Evolutionary conservation across 2,797 vertebrate species (phyloP).

Genomic region (Zenarchopterus dispar): DNA sequence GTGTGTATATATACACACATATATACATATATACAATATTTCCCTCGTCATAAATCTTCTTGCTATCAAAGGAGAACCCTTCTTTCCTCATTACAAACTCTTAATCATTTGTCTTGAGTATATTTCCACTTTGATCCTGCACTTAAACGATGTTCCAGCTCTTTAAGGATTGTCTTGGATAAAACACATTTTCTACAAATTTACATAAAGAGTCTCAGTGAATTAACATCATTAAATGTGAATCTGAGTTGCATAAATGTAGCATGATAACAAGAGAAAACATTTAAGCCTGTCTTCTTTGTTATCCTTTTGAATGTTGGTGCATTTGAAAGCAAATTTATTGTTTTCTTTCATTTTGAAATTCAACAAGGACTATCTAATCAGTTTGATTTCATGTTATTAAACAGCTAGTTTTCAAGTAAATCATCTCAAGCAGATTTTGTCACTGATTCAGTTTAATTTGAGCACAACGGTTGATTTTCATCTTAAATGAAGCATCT

Average conservation of each 20-base stretch:
- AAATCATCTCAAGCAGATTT: neutral
- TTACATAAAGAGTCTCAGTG: neutral
- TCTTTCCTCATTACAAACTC: too few species aligned
- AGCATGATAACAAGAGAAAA: neutral
- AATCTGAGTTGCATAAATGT: neutral
- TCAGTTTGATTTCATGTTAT: too few species aligned
- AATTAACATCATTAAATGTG: slow-evolving; percentile 23
- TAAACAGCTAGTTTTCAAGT: too few species aligned
- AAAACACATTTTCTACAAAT: slow-evolving; percentile 13
- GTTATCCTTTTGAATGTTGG: neutral
- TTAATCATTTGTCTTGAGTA: neutral
- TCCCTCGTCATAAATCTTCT: too few species aligned
- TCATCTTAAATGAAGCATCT: too few species aligned
- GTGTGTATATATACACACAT: too few species aligned
- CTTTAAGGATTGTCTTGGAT: slow-evolving; percentile 25
- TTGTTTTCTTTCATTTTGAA: neutral
- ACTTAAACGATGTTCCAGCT: slow-evolving; percentile 9
- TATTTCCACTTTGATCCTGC: slow-evolving; percentile 4
- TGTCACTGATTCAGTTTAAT: slow-evolving; percentile 29
- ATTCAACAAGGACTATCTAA: neutral
- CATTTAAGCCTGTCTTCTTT: neutral
- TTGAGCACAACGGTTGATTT: slow-evolving; percentile 17
- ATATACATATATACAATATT: too few species aligned
- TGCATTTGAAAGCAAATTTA: too few species aligned
- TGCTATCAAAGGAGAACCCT: too few species aligned